Evolutionary conservation across 1,140 invertebrate genomes (phyloP).

Genomic region (Platorchestia sp.): DNA sequence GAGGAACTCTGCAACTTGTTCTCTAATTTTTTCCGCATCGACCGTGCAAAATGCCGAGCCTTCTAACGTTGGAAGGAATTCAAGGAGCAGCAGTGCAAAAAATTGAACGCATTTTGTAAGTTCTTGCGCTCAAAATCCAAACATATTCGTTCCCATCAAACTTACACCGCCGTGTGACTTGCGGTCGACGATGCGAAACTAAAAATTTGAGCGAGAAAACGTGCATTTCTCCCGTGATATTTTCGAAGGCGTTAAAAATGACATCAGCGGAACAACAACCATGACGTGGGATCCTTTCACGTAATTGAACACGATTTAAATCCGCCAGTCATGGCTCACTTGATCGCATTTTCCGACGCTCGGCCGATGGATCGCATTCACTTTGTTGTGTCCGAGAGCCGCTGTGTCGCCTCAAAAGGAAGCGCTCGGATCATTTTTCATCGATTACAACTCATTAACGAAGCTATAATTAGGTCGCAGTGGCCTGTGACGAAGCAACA

Average conservation of each 20-base stretch:
- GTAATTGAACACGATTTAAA: neutral
- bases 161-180: neutral
- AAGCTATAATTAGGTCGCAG: neutral
- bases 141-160: neutral
- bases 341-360: neutral
- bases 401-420: neutral
- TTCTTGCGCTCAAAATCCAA: neutral
- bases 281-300: neutral
- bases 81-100: neutral
- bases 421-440: neutral
- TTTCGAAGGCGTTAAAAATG: neutral
- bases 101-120: neutral
- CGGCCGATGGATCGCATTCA: neutral
- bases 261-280: neutral
- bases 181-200: neutral
- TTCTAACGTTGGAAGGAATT: neutral
- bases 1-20: neutral
- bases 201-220: neutral
- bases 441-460: slow-evolving; percentile 21
- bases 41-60: neutral
- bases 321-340: neutral
- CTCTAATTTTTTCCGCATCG: neutral
- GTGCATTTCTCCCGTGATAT: neutral
- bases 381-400: slow-evolving; percentile 5
- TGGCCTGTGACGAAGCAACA: neutral